These are phyloP conservation scores for Lordiphosa mommai DNA, from an alignment of 1,140 invertebrate genomes.

Conservation along the genomic window DNA sequence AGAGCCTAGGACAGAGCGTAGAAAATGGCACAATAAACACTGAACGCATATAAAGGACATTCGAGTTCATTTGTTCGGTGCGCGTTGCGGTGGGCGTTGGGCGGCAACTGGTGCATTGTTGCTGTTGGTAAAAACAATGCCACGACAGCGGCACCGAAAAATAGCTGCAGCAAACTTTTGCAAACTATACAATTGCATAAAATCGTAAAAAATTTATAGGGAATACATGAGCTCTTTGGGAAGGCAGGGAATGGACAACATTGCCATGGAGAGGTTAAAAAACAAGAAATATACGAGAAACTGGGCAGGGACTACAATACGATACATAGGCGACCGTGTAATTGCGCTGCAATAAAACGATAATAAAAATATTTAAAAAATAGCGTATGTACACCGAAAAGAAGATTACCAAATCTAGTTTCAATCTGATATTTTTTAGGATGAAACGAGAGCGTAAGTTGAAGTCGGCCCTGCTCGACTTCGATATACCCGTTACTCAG, in stretches of 20 bases:
- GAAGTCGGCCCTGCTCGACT: too few relatives aligned
- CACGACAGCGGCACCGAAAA: constrained; percentile 66
- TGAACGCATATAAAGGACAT: constrained; percentile 75
- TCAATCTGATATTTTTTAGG: too few relatives aligned
- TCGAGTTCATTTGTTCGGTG: constrained; percentile 69
- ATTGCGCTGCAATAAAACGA: constrained; percentile 20
- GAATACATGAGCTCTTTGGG: constrained; percentile 63
- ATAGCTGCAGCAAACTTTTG: constrained; percentile 73
- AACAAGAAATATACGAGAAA: constrained; percentile 23
- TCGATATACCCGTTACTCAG: too few relatives aligned
- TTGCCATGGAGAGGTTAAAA: constrained; percentile 44
- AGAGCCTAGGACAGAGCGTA: constrained; percentile 46
- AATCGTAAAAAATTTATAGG: constrained; percentile 77
- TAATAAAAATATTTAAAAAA: constrained; percentile 8
- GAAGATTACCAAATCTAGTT: constrained; percentile 24
- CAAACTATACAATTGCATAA: constrained; percentile 76
- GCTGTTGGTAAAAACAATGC: constrained; percentile 61
- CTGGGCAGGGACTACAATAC: constrained; percentile 10
- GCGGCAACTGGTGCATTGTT: constrained; percentile 53
- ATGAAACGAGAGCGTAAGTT: too few relatives aligned
- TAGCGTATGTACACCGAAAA: neutral
- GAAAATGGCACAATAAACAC: constrained; percentile 74
- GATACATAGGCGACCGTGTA: constrained; percentile 48
- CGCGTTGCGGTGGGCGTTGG: constrained; percentile 29
- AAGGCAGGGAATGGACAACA: constrained; percentile 20